Evolutionary conservation across 2,888 invertebrate species (phyloP).

Genomic region (Metellina segmentata): DNA sequence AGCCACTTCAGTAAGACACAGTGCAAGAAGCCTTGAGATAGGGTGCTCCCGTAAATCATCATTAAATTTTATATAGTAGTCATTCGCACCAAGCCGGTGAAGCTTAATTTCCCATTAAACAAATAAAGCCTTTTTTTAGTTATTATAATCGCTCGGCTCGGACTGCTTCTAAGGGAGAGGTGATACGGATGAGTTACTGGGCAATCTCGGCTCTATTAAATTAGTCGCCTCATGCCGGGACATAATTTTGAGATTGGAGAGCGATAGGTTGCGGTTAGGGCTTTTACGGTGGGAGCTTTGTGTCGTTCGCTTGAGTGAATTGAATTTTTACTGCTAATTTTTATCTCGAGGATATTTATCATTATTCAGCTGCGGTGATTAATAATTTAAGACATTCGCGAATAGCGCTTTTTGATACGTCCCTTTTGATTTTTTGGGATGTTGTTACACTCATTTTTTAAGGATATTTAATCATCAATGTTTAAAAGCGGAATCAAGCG

Average conservation of each 20-base stretch:
- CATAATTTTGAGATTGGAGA: slow-evolving; percentile 27
- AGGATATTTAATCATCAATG: too few species aligned
- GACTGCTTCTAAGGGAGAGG: neutral
- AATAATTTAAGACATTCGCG: slow-evolving; percentile 9
- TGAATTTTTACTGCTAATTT: slow-evolving; percentile 19
- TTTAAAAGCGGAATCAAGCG: too few species aligned
- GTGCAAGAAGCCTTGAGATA: slow-evolving; percentile 11
- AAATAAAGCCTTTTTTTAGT: slow-evolving; percentile 43
- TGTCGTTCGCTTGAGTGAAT: slow-evolving; percentile 21
- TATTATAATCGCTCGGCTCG: slow-evolving; percentile 20
- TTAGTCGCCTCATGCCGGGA: slow-evolving; percentile 23
- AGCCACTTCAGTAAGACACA: neutral
- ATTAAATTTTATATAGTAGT: slow-evolving; percentile 54
- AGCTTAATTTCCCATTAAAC: slow-evolving; percentile 62
- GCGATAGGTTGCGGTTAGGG: slow-evolving; percentile 16
- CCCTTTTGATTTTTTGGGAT: neutral
- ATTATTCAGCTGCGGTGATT: slow-evolving; percentile 19
- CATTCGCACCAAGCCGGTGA: slow-evolving; percentile 34
- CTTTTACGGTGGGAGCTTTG: slow-evolving; percentile 17
- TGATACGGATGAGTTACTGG: slow-evolving; percentile 40
- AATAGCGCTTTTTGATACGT: neutral
- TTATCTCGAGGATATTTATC: slow-evolving; percentile 7
- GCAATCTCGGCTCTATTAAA: slow-evolving; percentile 52
- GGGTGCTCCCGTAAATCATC: slow-evolving; percentile 61
- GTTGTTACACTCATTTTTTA: too few species aligned